These are phyloP conservation scores for Periplaneta americana DNA, from an alignment of 1,140 invertebrate genomes.

Conservation along the genomic window DNA sequence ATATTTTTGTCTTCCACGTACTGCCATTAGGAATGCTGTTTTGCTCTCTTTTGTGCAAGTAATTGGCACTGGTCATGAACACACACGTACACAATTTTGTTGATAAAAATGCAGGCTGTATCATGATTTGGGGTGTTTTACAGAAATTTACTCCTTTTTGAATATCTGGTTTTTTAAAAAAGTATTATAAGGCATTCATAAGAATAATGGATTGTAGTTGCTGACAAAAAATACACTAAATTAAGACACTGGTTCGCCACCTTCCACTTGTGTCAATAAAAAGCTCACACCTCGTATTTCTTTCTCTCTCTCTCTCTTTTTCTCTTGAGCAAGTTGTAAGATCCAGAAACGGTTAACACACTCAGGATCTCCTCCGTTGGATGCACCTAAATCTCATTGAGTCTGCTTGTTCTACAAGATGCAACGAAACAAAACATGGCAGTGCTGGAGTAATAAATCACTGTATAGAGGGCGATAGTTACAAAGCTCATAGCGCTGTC, in stretches of 20 bases:
- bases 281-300: too few species aligned
- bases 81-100: constrained; percentile 2
- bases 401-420: not conserved
- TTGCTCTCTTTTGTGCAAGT: not conserved
- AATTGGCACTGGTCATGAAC: constrained; percentile 11
- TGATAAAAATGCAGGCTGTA: not conserved
- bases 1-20: not conserved
- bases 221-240: not conserved
- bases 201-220: not conserved
- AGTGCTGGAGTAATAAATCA: not conserved
- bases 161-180: not conserved
- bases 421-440: not conserved
- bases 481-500: not conserved
- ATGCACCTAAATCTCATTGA: not conserved
- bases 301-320: too few species aligned
- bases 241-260: not conserved
- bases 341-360: not conserved
- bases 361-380: not conserved
- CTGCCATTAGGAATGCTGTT: not conserved
- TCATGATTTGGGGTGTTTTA: not conserved
- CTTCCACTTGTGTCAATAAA: not conserved
- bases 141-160: not conserved
- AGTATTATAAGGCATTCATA: not conserved
- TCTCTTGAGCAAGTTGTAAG: not conserved
- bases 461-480: not conserved